Evolutionary conservation across 2,113 vertebrate species (phyloP).

Genomic region (Leptobrachium leishanense): DNA sequence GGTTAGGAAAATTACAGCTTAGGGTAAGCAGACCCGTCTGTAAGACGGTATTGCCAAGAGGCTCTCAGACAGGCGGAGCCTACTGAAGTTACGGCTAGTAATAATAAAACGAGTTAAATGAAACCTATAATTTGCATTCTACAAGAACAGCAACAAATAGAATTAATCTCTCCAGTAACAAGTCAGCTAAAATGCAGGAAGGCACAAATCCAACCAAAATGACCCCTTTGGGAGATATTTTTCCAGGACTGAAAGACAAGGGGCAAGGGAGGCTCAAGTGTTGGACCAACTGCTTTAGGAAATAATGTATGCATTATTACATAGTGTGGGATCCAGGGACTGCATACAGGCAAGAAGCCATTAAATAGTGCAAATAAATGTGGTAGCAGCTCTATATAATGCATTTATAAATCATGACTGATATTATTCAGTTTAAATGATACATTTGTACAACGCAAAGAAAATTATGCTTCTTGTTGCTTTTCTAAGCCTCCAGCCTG

Average conservation of each 20-base stretch:
- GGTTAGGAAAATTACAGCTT: conserved; percentile 20
- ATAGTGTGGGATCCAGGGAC: too few relatives aligned
- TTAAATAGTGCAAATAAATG: too few relatives aligned
- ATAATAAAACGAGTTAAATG: conserved; percentile 44
- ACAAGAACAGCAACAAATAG: conserved; percentile 57
- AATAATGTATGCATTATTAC: not conserved
- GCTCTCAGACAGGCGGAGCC: conserved; percentile 47
- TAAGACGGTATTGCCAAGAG: conserved; percentile 43
- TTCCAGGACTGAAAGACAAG: too few relatives aligned
- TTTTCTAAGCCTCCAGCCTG: too few relatives aligned
- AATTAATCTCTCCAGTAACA: conserved; percentile 32
- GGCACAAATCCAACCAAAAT: conserved; percentile 10
- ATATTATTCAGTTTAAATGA: too few relatives aligned
- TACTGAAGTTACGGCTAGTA: conserved; percentile 28
- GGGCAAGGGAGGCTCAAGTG: too few relatives aligned
- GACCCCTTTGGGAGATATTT: not conserved
- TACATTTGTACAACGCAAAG: too few relatives aligned
- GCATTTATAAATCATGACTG: too few relatives aligned
- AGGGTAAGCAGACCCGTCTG: not conserved
- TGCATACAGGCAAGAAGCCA: too few relatives aligned
- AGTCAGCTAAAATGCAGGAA: conserved; percentile 20
- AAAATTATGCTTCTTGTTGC: too few relatives aligned
- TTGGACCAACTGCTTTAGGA: too few relatives aligned
- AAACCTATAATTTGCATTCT: conserved; percentile 58
- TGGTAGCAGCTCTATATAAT: too few relatives aligned